phyloP scores from a whole-genome alignment of 2,113 vertebrate species.

The Gorsachius goisagi region DNA sequence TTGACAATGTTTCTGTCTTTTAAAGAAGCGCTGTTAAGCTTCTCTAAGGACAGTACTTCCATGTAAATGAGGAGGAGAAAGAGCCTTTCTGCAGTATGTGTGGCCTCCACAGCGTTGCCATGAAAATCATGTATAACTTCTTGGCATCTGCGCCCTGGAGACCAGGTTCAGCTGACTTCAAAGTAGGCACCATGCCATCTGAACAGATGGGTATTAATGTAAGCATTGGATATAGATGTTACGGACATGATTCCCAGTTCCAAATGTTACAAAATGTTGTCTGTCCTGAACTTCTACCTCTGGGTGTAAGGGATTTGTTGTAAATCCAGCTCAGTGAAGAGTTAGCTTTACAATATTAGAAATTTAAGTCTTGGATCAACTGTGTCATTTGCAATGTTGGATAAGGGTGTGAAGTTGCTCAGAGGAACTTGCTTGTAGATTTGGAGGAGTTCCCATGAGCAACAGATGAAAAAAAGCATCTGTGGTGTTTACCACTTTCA shows the following conservation, averaged over 20 bases:
- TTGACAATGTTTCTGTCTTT: not conserved
- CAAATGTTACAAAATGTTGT: conserved; percentile 15
- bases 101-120: not conserved
- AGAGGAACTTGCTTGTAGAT: not conserved
- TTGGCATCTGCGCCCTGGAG: not conserved
- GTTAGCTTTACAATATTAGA: conserved; percentile 13
- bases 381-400: not conserved
- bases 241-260: conserved; percentile 16
- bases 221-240: conserved; percentile 18
- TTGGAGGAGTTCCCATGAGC: not conserved
- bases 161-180: conserved; percentile 1
- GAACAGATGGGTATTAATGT: conserved; percentile 62
- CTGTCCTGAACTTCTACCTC: conserved; percentile 40
- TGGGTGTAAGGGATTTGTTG: conserved; percentile 44
- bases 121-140: not conserved
- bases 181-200: not conserved
- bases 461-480: not conserved
- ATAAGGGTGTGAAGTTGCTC: not conserved
- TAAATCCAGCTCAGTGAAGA: conserved; percentile 32
- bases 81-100: not conserved
- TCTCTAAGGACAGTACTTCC: not conserved
- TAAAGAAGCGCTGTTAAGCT: not conserved
- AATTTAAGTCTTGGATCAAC: not conserved
- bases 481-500: not conserved
- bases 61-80: not conserved